Percentiles rank a stretch among this genome's conserved stretches.
Evolutionary conservation across 2,888 invertebrate genomes (phyloP).

Genomic region (Rugalucina vietnamica): DNA sequence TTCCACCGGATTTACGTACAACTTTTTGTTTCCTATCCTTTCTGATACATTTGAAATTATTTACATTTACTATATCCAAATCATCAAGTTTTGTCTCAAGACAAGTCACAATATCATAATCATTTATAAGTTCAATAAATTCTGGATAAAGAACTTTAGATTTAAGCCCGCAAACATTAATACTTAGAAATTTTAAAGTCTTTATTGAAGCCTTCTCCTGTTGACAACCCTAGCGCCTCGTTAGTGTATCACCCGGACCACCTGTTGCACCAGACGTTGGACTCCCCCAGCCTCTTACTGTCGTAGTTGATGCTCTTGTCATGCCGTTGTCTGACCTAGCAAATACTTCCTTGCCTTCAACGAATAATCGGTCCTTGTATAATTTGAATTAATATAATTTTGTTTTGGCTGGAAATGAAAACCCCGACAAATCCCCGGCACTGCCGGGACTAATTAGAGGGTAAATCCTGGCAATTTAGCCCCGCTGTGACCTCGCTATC

Average conservation of each 20-base stretch:
- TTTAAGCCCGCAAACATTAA: background rate
- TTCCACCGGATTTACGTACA: background rate
- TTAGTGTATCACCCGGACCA: background rate
- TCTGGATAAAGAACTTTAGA: background rate
- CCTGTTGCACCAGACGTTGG: background rate
- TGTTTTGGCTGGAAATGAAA: too few species aligned
- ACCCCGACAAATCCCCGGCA: too few species aligned
- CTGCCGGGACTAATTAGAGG: too few species aligned
- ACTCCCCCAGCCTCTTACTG: background rate
- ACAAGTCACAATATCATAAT: background rate
- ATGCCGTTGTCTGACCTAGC: background rate
- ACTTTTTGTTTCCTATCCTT: background rate
- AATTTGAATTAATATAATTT: too few species aligned
- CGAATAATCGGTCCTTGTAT: background rate
- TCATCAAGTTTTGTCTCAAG: conserved; percentile 1
- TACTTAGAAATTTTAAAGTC: background rate
- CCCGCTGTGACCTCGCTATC: too few species aligned
- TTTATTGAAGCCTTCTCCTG: background rate
- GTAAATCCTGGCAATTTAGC: too few species aligned
- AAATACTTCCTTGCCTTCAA: background rate
- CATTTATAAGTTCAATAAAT: background rate
- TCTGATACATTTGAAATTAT: background rate
- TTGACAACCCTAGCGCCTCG: background rate
- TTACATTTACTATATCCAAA: background rate
- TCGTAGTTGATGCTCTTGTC: background rate